Base-by-base conservation (phyloP, 2,797 vertebrate genomes). In the Enteromius trimaculatus region DNA sequence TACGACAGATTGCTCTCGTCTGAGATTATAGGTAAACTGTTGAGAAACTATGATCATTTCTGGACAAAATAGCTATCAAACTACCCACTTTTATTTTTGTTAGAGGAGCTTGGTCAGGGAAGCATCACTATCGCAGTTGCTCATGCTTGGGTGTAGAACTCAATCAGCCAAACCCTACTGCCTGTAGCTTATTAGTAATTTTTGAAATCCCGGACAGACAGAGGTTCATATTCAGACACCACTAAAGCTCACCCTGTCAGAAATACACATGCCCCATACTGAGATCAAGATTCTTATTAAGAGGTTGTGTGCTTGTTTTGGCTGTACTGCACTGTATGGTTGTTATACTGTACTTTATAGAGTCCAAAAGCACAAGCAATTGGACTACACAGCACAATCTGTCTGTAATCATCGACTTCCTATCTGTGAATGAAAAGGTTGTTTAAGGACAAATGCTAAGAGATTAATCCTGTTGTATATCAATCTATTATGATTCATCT, bases 281-380 rank as follows among this genome's bases (percentile, higher is more conserved):
- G 6, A 23, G 31, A 29, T 19, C 37, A 55, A 13, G 9, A 55
- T 69, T 55, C 49, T 83, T 70, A 26, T 34, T 44, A 70, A 70
- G 65, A 17, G 39, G n/a, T 62, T 53, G 62, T 49, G 62, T 70
- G 65, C 58, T 77, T 82, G 29, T 44, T 53, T 62, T 72, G 65
- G 49, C 42, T 55, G 42, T 47, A 71, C 53, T 62, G 68, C 14
- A 62, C 53, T 34, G 39, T 60, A 62, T 62, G 23, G 19, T 62
- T 60, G 58, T 81, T 21, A 58, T 69, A 44, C n/a, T 60, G 17
- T 23, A 62, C 26, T 55, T 71, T 23, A 71, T 71, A 3, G 14
- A 47, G 53, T 62, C 6, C 31, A 26, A 71, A 44, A 71, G 53
- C 5, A 3, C 21, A 7, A 42, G 53, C 0, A 7, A 49, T 29